These are phyloP conservation scores for Vespertilio murinus DNA, from an alignment of 2,797 vertebrate species.

Conservation along the genomic window DNA sequence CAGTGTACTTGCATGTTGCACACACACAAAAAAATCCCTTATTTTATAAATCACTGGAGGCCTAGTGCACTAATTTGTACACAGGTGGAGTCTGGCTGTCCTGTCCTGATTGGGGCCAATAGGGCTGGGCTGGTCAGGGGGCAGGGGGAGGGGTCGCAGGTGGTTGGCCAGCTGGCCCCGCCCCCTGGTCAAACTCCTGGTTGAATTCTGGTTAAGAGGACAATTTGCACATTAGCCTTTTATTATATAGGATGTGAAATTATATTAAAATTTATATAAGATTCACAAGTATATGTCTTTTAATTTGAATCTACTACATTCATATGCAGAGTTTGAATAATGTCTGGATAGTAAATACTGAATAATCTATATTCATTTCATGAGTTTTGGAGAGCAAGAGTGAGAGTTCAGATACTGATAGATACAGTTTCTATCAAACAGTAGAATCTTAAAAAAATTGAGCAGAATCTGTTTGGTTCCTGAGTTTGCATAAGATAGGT, in stretches of 20 bases:
- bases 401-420: neutral
- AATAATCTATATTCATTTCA: neutral
- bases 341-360: neutral
- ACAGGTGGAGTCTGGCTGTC: too few species aligned
- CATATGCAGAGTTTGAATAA: neutral
- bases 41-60: neutral
- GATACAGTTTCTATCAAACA: neutral
- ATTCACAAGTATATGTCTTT: neutral
- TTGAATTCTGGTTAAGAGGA: too few species aligned
- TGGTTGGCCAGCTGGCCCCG: too few species aligned
- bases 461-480: constrained; percentile 1
- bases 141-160: too few species aligned
- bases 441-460: constrained; percentile 40
- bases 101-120: too few species aligned
- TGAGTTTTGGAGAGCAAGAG: neutral
- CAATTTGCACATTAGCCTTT: too few species aligned
- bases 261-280: neutral
- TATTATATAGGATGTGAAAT: neutral
- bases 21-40: neutral
- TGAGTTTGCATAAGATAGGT: constrained; percentile 44
- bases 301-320: constrained; percentile 9
- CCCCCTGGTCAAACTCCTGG: too few species aligned
- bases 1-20: constrained; percentile 18
- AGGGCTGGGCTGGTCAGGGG: too few species aligned
- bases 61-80: too few species aligned